A percentile compares a stretch with the other conserved stretches of the same genome.
phyloP scores from a whole-genome alignment of 1,140 invertebrate species.

The Rhynchophorus ferrugineus region DNA sequence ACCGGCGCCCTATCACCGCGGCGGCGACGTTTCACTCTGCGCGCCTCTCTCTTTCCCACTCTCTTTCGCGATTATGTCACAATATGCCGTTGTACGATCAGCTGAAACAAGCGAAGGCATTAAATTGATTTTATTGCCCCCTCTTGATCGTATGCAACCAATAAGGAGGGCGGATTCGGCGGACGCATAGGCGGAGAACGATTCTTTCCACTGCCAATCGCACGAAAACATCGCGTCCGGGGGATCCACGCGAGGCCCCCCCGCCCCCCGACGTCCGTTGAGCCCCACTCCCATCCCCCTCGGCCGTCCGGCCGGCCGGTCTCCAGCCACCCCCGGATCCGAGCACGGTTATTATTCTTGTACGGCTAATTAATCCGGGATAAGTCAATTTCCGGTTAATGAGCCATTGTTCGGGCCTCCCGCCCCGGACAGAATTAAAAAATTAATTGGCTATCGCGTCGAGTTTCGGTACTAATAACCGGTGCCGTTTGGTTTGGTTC shows the following conservation, averaged over 20 bases:
- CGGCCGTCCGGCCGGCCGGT: neutral
- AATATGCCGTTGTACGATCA: slow-evolving; percentile 25
- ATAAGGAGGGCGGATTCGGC: slow-evolving; percentile 24
- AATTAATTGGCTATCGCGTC: neutral
- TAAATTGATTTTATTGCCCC: slow-evolving; percentile 37
- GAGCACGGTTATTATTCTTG: slow-evolving; percentile 21
- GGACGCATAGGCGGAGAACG: slow-evolving; percentile 25
- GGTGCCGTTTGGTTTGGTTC: too few species aligned
- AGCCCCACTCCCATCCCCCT: slow-evolving; percentile 3
- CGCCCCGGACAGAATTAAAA: neutral
- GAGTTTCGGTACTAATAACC: too few species aligned
- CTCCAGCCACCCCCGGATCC: too few species aligned
- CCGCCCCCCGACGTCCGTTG: neutral
- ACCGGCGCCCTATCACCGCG: too few species aligned
- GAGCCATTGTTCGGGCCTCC: slow-evolving; percentile 12
- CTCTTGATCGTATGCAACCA: slow-evolving; percentile 24
- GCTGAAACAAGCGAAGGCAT: slow-evolving; percentile 30
- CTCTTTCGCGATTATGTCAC: slow-evolving; percentile 20
- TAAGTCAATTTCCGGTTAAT: slow-evolving; percentile 24
- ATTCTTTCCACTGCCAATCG: slow-evolving; percentile 31
- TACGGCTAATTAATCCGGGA: slow-evolving; percentile 23
- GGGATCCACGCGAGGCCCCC: too few species aligned
- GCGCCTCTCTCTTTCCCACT: neutral
- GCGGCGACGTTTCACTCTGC: neutral
- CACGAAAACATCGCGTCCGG: slow-evolving; percentile 12